Base-by-base conservation (phyloP, 2,797 vertebrate species). In the Danionella dracula region DNA sequence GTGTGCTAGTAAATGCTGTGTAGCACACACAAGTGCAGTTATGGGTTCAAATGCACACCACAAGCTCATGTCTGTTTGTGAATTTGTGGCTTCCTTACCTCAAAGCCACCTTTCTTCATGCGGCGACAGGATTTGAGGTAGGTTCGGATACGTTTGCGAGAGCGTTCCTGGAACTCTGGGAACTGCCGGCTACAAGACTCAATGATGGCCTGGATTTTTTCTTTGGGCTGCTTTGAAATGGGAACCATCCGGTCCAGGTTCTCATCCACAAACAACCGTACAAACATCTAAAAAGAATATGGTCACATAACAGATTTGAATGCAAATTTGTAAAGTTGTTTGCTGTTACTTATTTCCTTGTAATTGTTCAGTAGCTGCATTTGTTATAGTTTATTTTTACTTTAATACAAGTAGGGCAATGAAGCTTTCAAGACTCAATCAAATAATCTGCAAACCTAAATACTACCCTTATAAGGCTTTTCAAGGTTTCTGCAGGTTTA, bases 101-200 rank as follows among this genome's bases (percentile, higher is more conserved):
- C 96, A 85, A 99, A 93, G 81, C 96, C 96, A 0, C 94, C 92
- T 82, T 97, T 98, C 83, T 98, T 98, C 96, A 99, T 95, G 75
- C 96, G 94, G 46, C 96, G 93, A 80, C 96, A 99, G 85, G 96
- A 99, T 85, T 99, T 99, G 93, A 99, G 95, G 93, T 99, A 99
- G 81, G 95, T 99, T 86, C 96, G 94, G 74, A 99, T 98, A 81
- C 96, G 96, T 74, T 98, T 98, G 79, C 95, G 93, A 0, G 96
- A 92, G 23, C 95, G 92, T 81, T 98, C 96, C 86, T 97, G 95
- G 88, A 98, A 98, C 84, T 99, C 96, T 0, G 95, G 96, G 78
- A 98, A 99, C 87, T 99, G 96, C 59, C 96, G 90, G 82, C 95
- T 94, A 77, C 96, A 98, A 29, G 95, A 98, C 84, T 98, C 96